These are phyloP conservation scores for Alexandromys fortis DNA, from an alignment of 2,113 vertebrate species.

Conservation along the genomic window DNA sequence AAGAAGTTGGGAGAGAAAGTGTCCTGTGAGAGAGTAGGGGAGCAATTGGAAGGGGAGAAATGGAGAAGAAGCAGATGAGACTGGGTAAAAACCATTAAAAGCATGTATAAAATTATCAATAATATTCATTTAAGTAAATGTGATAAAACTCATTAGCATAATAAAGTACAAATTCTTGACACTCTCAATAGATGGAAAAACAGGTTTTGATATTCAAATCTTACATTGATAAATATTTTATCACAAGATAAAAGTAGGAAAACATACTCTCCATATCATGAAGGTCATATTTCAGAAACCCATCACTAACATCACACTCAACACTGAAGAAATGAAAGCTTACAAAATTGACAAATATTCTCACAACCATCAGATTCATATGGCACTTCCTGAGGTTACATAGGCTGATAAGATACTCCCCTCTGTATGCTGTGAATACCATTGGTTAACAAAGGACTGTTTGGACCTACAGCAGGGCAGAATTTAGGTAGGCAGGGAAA, in stretches of 20 bases:
- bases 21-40: neutral
- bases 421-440: too few relatives aligned
- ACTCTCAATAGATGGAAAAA: neutral
- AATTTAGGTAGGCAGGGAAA: too few relatives aligned
- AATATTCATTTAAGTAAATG: neutral
- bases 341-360: neutral
- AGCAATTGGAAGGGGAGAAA: neutral
- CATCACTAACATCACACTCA: neutral
- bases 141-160: neutral
- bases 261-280: neutral
- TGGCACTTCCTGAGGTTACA: accelerated
- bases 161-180: neutral
- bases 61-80: neutral
- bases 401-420: too few relatives aligned
- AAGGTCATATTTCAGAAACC: neutral
- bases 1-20: neutral
- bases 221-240: neutral
- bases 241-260: neutral
- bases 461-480: too few relatives aligned
- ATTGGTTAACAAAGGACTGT: too few relatives aligned
- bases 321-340: neutral
- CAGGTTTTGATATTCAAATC: neutral
- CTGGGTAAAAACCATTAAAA: neutral
- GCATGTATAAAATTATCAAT: neutral
- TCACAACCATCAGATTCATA: neutral